Percentiles rank a stretch among this genome's conserved stretches.
Evolutionary conservation across 30 jellyfish, hydroid and myxozoan genomes (phyloP).

Genomic region (Euphysa ruthae): DNA sequence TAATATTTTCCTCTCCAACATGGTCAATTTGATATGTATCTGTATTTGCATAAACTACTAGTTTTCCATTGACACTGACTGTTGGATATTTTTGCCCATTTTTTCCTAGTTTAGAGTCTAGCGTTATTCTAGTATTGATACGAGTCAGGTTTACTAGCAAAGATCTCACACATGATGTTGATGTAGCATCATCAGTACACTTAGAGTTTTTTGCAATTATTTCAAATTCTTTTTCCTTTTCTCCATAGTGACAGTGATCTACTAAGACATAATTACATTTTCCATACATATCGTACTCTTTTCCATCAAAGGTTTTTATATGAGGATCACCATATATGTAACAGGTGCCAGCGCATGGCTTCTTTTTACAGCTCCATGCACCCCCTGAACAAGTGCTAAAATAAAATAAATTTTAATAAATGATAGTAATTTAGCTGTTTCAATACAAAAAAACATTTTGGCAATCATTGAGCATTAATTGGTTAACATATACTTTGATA

Average conservation of each 20-base stretch:
- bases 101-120: constrained; percentile 21
- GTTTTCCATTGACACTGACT: constrained; percentile 60
- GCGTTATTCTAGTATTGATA: constrained; percentile 33
- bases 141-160: constrained; percentile 58
- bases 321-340: constrained; percentile 90
- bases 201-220: constrained; percentile 53
- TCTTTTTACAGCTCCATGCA: constrained; percentile 61
- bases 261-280: constrained; percentile 82
- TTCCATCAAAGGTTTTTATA: constrained; percentile 90
- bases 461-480: too few relatives aligned
- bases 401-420: not conserved
- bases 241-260: constrained; percentile 81
- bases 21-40: constrained; percentile 45
- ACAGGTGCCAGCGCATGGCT: constrained; percentile 90
- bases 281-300: constrained; percentile 80
- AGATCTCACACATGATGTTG: constrained; percentile 73
- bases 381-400: constrained; percentile 86
- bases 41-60: constrained; percentile 37
- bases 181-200: constrained; percentile 51
- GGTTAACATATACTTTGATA: too few relatives aligned
- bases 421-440: too few relatives aligned
- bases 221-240: constrained; percentile 63
- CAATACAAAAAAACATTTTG: too few relatives aligned
- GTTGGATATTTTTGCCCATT: constrained; percentile 47
- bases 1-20: constrained; percentile 68